Base-by-base conservation (phyloP, 1,140 invertebrate genomes). In the Andrena cerasifolii region DNA sequence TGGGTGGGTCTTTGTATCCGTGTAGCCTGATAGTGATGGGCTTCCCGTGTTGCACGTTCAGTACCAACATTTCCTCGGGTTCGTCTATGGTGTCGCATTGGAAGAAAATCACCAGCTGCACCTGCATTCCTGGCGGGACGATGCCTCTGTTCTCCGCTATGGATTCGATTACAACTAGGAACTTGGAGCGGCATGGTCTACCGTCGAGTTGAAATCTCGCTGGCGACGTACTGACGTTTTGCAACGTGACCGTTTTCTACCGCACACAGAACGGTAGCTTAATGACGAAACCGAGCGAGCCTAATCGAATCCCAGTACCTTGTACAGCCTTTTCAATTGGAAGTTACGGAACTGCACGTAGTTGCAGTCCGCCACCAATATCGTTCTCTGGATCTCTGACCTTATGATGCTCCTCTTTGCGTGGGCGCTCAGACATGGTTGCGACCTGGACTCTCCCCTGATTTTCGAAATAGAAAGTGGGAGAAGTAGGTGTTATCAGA, bases 111-210 rank as follows among this genome's bases (percentile, higher is more conserved):
- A 81, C 68, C 7, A 92, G 67, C 68, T 78, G 86, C 3, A 82
- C 10, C 7, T 71, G 54, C 85, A 92, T 89, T 18, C 91, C 91
- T 5, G 91, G 90, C 0, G 88, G 84, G 18, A 92, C 58, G 53
- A 83, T 56, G 31, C 56, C 51, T 1, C 65, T 78, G 49, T 88
- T 59, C 18, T 56, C 62, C 0, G 40, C 56, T 8, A 24, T 40
- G 6, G 72, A 71, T 56, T 87, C 56, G 4, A 90, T 16, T 6
- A 78, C 68, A 40, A 90, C 61, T 7, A 43, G 43, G 33, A 90
- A 89, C 26, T 81, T 73, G 2, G 86, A 88, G n/a, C 68, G 66
- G 8, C 40, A 63, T 3, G 80, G 68, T 70, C 77, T 82, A 24
- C 31, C 28, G 21, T 65, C 62, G 6, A 90, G 53, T 59, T 84